Evolutionary conservation across 2,888 invertebrate genomes (phyloP).

Genomic region (Merodon equestris): DNA sequence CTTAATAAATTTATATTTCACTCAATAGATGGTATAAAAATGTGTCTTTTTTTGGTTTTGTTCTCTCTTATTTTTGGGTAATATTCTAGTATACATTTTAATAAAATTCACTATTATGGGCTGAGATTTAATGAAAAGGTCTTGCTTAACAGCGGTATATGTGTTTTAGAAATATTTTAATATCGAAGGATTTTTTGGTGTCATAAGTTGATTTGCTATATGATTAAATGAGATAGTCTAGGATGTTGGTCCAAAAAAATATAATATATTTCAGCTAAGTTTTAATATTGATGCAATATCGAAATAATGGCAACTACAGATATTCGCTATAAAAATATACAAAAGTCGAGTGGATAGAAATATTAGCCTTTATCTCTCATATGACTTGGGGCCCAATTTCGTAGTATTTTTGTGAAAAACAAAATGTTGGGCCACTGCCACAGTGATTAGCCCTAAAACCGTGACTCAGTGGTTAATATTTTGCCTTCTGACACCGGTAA

Average conservation of each 20-base stretch:
- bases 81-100: neutral
- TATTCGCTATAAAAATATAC: neutral
- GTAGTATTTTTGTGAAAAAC: too few species aligned
- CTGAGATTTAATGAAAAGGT: constrained; percentile 24
- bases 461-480: too few species aligned
- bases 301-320: neutral
- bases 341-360: too few species aligned
- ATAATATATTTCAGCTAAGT: constrained; percentile 2
- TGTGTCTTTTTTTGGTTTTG: constrained; percentile 39
- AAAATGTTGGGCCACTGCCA: too few species aligned
- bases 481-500: too few species aligned
- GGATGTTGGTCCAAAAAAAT: constrained; percentile 58
- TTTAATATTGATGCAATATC: too few species aligned
- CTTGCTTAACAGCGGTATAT: constrained; percentile 11
- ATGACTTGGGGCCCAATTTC: too few species aligned
- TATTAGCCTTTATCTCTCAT: too few species aligned
- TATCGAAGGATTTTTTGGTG: neutral
- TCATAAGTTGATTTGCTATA: constrained; percentile 10
- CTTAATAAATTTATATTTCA: constrained; percentile 32
- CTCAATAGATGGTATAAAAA: constrained; percentile 61
- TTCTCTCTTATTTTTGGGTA: neutral
- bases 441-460: too few species aligned
- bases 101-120: constrained; percentile 9
- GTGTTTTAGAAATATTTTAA: constrained; percentile 4
- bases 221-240: constrained; percentile 50